phyloP scores from a whole-genome alignment of 2,888 invertebrate species.

The Drosophila paranaensis region DNA sequence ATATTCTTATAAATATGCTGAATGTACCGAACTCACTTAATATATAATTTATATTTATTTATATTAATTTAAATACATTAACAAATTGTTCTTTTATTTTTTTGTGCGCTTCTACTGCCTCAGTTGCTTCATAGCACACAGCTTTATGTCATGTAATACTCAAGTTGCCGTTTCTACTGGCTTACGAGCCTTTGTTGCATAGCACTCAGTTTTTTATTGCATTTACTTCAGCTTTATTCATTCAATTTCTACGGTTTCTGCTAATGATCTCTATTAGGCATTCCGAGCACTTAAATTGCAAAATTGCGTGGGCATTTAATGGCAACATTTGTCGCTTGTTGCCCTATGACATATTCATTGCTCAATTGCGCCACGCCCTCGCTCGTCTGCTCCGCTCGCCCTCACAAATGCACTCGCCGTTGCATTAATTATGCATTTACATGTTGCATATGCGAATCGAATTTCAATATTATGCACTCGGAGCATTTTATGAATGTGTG shows the following conservation, averaged over 20 bases:
- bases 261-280: conserved; percentile 34
- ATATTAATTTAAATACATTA: no score
- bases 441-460: conserved; percentile 60
- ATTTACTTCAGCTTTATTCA: background rate
- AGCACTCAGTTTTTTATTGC: background rate
- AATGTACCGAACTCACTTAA: no score
- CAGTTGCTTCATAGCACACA: no score
- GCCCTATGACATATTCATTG: conserved; percentile 47
- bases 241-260: background rate
- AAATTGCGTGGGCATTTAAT: conserved; percentile 36
- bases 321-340: conserved; percentile 56
- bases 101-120: no score
- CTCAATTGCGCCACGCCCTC: conserved; percentile 5
- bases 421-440: conserved; percentile 62
- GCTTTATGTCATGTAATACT: no score
- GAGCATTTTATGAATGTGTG: conserved; percentile 16
- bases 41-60: no score
- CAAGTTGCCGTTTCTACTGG: no score
- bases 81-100: no score
- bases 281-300: background rate
- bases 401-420: background rate
- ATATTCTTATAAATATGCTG: no score
- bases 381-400: background rate
- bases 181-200: no score
- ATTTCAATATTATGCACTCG: conserved; percentile 54